These are phyloP conservation scores for Apotomis betuletana DNA, from an alignment of 2,888 invertebrate species.

Conservation along the genomic window DNA sequence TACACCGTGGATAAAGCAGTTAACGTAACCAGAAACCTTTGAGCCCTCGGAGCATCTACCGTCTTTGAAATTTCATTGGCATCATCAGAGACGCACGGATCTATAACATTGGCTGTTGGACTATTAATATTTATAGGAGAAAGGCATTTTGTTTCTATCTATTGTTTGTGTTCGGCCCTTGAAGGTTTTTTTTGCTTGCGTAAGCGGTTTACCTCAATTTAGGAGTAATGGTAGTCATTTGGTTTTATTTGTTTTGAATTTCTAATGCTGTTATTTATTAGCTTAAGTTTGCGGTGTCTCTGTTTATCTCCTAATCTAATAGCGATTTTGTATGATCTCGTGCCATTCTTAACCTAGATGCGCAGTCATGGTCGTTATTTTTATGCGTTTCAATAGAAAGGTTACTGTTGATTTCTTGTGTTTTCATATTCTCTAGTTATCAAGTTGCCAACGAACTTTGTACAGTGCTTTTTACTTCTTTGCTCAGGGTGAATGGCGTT, in stretches of 20 bases:
- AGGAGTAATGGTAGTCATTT: slow-evolving; percentile 37
- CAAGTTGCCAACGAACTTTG: too few species aligned
- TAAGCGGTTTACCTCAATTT: slow-evolving; percentile 40
- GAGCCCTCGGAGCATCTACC: slow-evolving; percentile 46
- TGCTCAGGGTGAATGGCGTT: too few species aligned
- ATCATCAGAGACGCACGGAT: slow-evolving; percentile 37
- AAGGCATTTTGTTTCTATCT: slow-evolving; percentile 57
- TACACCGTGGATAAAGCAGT: slow-evolving; percentile 51
- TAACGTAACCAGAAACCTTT: slow-evolving; percentile 50
- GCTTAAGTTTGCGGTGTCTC: slow-evolving; percentile 15
- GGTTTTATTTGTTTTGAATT: slow-evolving; percentile 41
- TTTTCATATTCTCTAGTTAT: too few species aligned
- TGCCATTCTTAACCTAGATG: slow-evolving; percentile 18
- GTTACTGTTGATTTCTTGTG: too few species aligned
- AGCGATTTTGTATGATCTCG: background rate
- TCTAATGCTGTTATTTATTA: slow-evolving; percentile 36
- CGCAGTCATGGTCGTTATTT: background rate
- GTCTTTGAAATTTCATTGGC: slow-evolving; percentile 34
- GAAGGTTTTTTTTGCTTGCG: slow-evolving; percentile 47
- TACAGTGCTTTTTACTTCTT: too few species aligned
- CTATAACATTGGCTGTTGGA: slow-evolving; percentile 47
- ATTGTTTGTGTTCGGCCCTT: slow-evolving; percentile 54
- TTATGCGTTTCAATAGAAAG: slow-evolving; percentile 14
- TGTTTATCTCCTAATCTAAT: slow-evolving; percentile 23
- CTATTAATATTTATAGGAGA: slow-evolving; percentile 73